Evolutionary conservation across 2,888 invertebrate species (phyloP), one percentile per base, ranked within the genome.

Genomic region (Iphiclides podalirius): DNA sequence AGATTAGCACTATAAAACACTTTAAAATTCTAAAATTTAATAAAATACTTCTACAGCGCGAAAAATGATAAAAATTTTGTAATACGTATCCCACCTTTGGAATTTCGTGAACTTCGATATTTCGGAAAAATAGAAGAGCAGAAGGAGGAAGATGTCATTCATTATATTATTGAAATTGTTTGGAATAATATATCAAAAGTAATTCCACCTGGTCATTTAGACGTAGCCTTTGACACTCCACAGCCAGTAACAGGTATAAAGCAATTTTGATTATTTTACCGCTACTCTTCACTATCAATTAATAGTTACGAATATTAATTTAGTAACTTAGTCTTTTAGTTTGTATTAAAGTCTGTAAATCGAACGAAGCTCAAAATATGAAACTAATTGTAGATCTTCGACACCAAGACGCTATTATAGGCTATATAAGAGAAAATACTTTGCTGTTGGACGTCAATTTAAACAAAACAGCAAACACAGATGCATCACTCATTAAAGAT

Each of bases 341-440:
- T n/a, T n/a, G n/a, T n/a, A n/a, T n/a, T n/a, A n/a, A n/a, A n/a
- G n/a, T n/a, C n/a, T n/a, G n/a, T n/a, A n/a, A n/a, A n/a, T n/a
- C n/a, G n/a, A n/a, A n/a, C n/a, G n/a, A n/a, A n/a, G n/a, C n/a
- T n/a, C n/a, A n/a, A n/a, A n/a, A n/a, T n/a, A n/a, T n/a, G n/a
- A n/a, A n/a, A n/a, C n/a, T 15, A 16, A 13, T 63, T 63, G 13
- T 48, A 86, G 86, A 85, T 55, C 53, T 74, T 31, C 72, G 85
- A 43, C 82, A 83, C 40, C 85, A 83, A 69, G 85, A 85, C 47
- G 66, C 76, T 33, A 64, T 71, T 38, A 49, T 86, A 2, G 63
- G 64, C 17, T 52, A 68, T 1, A 73, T 87, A 1, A 69, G 67
- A 52, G 66, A 81, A 52, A 47, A 53, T 6, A 4, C 17, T 16